A percentile compares a stretch with the other conserved stretches of the same genome.
These are phyloP conservation scores for Drosophila malerkotliana DNA, from an alignment of 1,140 invertebrate genomes.

Conservation along the genomic window DNA sequence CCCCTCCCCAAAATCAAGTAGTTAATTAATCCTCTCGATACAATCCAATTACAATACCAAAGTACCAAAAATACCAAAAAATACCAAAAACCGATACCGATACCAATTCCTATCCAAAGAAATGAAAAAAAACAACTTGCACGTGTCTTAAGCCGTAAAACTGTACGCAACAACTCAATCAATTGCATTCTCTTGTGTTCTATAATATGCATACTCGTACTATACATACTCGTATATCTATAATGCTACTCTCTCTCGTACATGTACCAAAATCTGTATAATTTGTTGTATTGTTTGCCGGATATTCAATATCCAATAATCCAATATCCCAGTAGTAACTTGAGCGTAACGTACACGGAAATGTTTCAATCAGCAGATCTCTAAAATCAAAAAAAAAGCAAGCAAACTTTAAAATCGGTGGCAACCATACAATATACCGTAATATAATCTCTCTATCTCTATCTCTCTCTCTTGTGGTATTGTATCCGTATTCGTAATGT, in stretches of 20 bases:
- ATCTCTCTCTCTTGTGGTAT: slow-evolving; percentile 31
- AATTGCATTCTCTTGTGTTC: slow-evolving; percentile 57
- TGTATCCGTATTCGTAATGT: slow-evolving; percentile 52
- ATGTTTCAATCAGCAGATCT: slow-evolving; percentile 53
- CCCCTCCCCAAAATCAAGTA: slow-evolving; percentile 18
- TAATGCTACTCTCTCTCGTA: slow-evolving; percentile 50
- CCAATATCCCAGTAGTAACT: slow-evolving; percentile 38
- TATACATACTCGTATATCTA: slow-evolving; percentile 26
- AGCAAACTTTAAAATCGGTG: slow-evolving; percentile 33
- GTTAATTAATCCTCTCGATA: slow-evolving; percentile 15
- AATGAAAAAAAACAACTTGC: slow-evolving; percentile 52
- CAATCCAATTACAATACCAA: slow-evolving; percentile 25
- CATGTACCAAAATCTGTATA: slow-evolving; percentile 46
- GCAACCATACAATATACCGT: slow-evolving; percentile 21
- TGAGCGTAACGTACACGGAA: slow-evolving; percentile 57
- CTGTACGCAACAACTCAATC: slow-evolving; percentile 52
- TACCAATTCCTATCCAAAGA: slow-evolving; percentile 3
- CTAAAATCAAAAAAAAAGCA: slow-evolving; percentile 38
- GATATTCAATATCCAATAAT: slow-evolving; percentile 10
- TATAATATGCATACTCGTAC: slow-evolving; percentile 52
- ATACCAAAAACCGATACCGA: slow-evolving; percentile 11
- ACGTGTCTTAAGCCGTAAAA: slow-evolving; percentile 64
- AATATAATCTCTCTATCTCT: slow-evolving; percentile 21
- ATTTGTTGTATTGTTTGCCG: slow-evolving; percentile 60
- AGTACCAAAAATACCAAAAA: too few relatives aligned